Evolutionary conservation across 35 echinoderm and acorn worm genomes (phyloP).

Genomic region (Eucidaris tribuloides): DNA sequence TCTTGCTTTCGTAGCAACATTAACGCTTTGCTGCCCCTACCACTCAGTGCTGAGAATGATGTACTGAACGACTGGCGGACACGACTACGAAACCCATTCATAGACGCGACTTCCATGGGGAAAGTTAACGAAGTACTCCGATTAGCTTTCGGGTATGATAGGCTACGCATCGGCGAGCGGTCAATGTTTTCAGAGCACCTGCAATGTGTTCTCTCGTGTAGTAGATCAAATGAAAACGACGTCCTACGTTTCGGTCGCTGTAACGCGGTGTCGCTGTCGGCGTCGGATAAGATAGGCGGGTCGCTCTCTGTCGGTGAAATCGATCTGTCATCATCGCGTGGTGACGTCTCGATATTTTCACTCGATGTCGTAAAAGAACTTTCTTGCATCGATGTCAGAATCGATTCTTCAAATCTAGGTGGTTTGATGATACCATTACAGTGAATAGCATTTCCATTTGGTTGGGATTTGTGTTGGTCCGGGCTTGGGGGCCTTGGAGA

Average conservation of each 20-base stretch:
- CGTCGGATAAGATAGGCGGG: slow-evolving; percentile 1
- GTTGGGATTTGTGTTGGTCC: neutral
- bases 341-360: slow-evolving; percentile 21
- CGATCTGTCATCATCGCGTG: neutral
- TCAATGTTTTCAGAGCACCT: neutral
- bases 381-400: slow-evolving; percentile 17
- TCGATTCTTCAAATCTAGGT: neutral
- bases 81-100: slow-evolving; percentile 47
- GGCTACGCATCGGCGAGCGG: neutral
- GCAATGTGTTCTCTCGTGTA: slow-evolving; percentile 33
- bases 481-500: neutral
- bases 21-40: slow-evolving; percentile 69
- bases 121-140: slow-evolving; percentile 5
- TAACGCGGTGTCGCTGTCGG: neutral
- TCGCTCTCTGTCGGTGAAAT: slow-evolving; percentile 19
- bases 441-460: slow-evolving; percentile 17
- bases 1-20: slow-evolving; percentile 72
- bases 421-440: slow-evolving; percentile 10
- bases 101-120: slow-evolving; percentile 30
- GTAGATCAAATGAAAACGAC: slow-evolving; percentile 45
- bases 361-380: slow-evolving; percentile 25
- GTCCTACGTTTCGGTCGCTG: neutral
- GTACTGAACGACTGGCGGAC: slow-evolving; percentile 76
- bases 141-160: slow-evolving; percentile 21
- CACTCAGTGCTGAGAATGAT: slow-evolving; percentile 80